Base-by-base conservation (phyloP, 2,113 vertebrate species). In the Aptenodytes forsteri region DNA sequence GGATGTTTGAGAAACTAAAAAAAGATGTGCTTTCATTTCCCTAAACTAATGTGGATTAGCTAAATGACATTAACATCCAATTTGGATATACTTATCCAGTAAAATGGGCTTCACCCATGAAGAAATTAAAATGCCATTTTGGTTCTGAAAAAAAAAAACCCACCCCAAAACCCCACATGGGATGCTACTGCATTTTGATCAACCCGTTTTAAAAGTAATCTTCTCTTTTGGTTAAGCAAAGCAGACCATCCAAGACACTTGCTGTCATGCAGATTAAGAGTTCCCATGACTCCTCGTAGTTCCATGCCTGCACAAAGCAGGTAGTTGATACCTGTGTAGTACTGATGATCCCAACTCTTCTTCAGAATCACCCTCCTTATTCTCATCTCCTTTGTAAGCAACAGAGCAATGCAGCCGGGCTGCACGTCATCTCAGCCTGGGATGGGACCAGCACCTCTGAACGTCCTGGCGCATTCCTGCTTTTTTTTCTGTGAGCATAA, bases 41-140 rank as follows among this genome's bases (percentile, higher is more conserved):
- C 56, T 94, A 82, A 91, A 93, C 61, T 64, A 76, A 71, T 46
- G 54, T 44, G 52, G 75, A 93, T 76, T 82, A 95, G 70, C 92
- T 93, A 90, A 79, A 85, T 29, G 49, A 71, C 70, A 83, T 87
- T 91, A 89, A 21, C 69, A 94, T 87, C 61, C 65, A 44, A 72
- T 94, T 83, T 97, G 96, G 66, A 94, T 94, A 71, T 11, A 79
- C 27, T 82, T 84, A 91, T 13, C 87, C 76, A 87, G 92, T 85
- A 87, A 91, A 97, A 97, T 3, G 15, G 61, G 75, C 84, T 95
- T 94, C 62, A 84, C 65, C 61, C 78, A 87, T 56, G 49, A 79
- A 82, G 65, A 93, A 89, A 93, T 87, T 61, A 76, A 92, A 96
- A 89, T 71, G 73, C 19, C 19, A 52, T 73, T 95, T 83, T 22